A percentile compares a stretch with the other conserved stretches of the same genome.
phyloP scores from a whole-genome alignment of 2,888 invertebrate genomes.

The Theretra japonica region DNA sequence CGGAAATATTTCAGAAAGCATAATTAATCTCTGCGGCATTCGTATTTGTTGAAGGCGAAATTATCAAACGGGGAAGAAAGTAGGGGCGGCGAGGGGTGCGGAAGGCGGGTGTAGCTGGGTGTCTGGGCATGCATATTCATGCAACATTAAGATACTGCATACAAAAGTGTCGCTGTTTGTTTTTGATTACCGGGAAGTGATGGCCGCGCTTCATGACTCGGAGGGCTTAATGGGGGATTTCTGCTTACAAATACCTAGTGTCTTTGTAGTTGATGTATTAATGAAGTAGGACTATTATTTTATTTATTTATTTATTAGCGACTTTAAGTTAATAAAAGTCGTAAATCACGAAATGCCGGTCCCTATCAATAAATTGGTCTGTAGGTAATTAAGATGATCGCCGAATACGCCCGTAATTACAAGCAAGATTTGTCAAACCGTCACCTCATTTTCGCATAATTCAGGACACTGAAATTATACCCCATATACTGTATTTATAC shows the following conservation, averaged over 20 bases:
- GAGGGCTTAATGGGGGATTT: not conserved
- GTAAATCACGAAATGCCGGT: too few species aligned
- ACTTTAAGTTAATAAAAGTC: too few species aligned
- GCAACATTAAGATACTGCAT: slow-evolving; percentile 19
- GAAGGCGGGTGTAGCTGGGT: not conserved
- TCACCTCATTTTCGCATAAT: too few species aligned
- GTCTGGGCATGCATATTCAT: slow-evolving; percentile 18
- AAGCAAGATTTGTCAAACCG: too few species aligned
- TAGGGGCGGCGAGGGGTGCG: not conserved
- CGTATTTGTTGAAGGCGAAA: slow-evolving; percentile 21
- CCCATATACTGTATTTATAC: too few species aligned
- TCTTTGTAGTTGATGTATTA: not conserved
- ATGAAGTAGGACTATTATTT: not conserved
- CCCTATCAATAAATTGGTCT: too few species aligned
- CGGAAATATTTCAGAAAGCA: slow-evolving; percentile 23
- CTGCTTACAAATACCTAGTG: not conserved
- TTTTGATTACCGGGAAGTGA: slow-evolving; percentile 3
- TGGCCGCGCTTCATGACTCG: not conserved
- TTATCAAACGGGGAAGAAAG: slow-evolving; percentile 16
- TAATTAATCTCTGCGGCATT: slow-evolving; percentile 26
- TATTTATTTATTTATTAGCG: too few species aligned
- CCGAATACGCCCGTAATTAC: too few species aligned
- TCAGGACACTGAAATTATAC: too few species aligned
- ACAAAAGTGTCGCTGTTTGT: slow-evolving; percentile 22
- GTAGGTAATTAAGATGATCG: too few species aligned